Conservation (phyloP, 1,140 invertebrate genomes). For the Dendrolimus punctatus region DNA sequence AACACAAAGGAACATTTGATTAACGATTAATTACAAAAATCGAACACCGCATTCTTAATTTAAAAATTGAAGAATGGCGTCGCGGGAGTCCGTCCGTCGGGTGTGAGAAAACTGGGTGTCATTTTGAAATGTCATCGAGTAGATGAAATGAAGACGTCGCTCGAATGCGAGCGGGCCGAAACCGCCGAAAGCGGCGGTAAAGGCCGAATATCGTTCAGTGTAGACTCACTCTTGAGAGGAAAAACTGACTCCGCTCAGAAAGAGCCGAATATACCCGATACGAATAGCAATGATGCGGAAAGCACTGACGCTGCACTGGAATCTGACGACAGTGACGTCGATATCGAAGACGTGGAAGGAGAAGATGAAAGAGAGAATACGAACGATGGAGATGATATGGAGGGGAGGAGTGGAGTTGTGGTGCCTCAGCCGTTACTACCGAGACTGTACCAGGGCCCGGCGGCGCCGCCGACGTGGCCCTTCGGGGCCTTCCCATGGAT, state of each 20-base stretch:
- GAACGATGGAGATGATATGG: slow-evolving; percentile 42
- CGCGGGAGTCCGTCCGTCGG: background rate
- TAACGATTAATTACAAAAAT: too few relatives aligned
- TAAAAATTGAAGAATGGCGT: too few relatives aligned
- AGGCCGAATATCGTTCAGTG: slow-evolving; percentile 65
- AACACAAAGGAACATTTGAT: too few relatives aligned
- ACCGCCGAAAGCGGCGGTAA: slow-evolving; percentile 55
- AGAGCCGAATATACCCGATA: slow-evolving; percentile 29
- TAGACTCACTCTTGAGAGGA: slow-evolving; percentile 54
- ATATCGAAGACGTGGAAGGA: slow-evolving; percentile 59
- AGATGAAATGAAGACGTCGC: slow-evolving; percentile 68
- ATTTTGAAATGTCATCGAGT: slow-evolving; percentile 44
- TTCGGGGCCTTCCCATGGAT: slow-evolving; percentile 66
- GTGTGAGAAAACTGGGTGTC: slow-evolving; percentile 13
- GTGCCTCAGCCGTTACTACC: slow-evolving; percentile 61
- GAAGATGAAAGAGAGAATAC: slow-evolving; percentile 45
- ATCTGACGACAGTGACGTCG: slow-evolving; percentile 58
- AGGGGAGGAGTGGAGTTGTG: slow-evolving; percentile 48
- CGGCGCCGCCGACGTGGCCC: slow-evolving; percentile 52
- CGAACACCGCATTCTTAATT: too few relatives aligned
- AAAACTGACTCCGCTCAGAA: slow-evolving; percentile 33
- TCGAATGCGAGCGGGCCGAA: slow-evolving; percentile 62
- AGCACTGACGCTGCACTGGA: slow-evolving; percentile 40
- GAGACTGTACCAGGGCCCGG: slow-evolving; percentile 53
- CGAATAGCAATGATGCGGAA: slow-evolving; percentile 47